phyloP scores from a whole-genome alignment of 2,113 vertebrate species.

The Columba livia region DNA sequence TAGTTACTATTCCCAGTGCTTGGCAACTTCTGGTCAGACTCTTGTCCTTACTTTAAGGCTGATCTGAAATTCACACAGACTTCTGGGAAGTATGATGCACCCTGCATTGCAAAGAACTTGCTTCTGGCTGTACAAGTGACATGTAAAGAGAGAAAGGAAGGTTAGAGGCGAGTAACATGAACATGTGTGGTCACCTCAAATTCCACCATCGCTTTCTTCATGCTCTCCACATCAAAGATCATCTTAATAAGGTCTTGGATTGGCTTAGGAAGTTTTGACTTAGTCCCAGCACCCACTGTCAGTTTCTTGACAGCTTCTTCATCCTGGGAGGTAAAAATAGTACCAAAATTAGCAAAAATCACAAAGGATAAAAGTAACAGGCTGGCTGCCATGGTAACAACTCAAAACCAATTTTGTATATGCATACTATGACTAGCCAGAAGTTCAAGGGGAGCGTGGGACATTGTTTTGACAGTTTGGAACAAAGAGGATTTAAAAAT shows the following conservation, averaged over 20 bases:
- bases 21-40: not conserved
- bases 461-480: not conserved
- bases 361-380: slow-evolving; percentile 32
- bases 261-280: slow-evolving; percentile 88
- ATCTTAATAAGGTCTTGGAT: slow-evolving; percentile 93
- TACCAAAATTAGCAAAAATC: slow-evolving; percentile 43
- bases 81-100: not conserved
- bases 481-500: not conserved
- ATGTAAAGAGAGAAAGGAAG: not conserved
- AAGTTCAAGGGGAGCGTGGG: slow-evolving; percentile 11
- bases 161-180: not conserved
- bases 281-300: slow-evolving; percentile 86
- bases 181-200: slow-evolving; percentile 83
- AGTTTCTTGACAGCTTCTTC: slow-evolving; percentile 94
- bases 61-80: not conserved
- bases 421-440: slow-evolving; percentile 4
- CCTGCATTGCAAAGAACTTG: not conserved
- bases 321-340: slow-evolving; percentile 78
- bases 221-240: slow-evolving; percentile 98
- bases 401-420: not conserved
- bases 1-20: not conserved
- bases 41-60: not conserved
- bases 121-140: not conserved
- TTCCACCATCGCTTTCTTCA: slow-evolving; percentile 99
- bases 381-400: slow-evolving; percentile 29